These are phyloP conservation scores for Microctenopoma steveboyesi DNA, from an alignment of 2,797 vertebrate species.

Conservation along the genomic window DNA sequence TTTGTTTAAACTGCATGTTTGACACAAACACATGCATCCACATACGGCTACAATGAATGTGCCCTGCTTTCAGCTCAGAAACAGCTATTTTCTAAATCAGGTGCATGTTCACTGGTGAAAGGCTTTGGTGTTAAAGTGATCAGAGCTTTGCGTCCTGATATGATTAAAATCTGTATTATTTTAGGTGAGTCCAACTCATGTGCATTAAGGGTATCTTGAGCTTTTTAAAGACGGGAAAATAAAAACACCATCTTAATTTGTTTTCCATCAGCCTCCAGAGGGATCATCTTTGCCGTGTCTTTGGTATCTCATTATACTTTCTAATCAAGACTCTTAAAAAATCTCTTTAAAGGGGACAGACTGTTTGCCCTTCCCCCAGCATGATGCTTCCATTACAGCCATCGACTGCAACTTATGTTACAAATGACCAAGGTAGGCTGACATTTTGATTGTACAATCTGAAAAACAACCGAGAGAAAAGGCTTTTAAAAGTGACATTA, in stretches of 20 bases:
- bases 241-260: constrained; percentile 89
- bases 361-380: constrained; percentile 91
- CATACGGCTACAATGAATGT: constrained; percentile 73
- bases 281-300: constrained; percentile 89
- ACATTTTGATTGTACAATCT: constrained; percentile 89
- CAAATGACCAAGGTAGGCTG: constrained; percentile 96
- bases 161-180: constrained; percentile 95
- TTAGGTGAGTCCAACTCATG: constrained; percentile 86
- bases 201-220: constrained; percentile 83
- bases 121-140: constrained; percentile 91
- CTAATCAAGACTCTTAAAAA: constrained; percentile 91
- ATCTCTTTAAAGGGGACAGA: constrained; percentile 87
- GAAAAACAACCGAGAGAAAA: constrained; percentile 82
- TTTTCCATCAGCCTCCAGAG: constrained; percentile 88
- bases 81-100: constrained; percentile 87
- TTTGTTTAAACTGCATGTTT: neutral
- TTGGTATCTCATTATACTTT: constrained; percentile 93
- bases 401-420: constrained; percentile 94
- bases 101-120: constrained; percentile 88
- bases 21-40: neutral
- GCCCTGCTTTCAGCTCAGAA: constrained; percentile 82
- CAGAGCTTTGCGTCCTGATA: constrained; percentile 88
- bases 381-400: constrained; percentile 88
- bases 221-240: constrained; percentile 86
- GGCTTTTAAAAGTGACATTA: constrained; percentile 87